Evolutionary conservation across 2,797 vertebrate species (phyloP).

Genomic region (Acomys russatus): DNA sequence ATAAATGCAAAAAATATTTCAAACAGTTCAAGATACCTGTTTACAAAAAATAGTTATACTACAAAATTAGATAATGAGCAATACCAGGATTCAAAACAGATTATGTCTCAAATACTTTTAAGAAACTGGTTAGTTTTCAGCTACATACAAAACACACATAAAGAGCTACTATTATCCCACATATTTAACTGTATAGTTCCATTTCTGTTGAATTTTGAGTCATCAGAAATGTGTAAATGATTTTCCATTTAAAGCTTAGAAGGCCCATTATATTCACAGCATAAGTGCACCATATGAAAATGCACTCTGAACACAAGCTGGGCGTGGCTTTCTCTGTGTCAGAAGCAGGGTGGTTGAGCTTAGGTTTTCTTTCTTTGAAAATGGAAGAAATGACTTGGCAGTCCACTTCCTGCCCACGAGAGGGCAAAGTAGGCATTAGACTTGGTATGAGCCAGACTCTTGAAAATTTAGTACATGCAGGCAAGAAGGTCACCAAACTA

Average conservation of each 20-base stretch:
- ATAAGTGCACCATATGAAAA: neutral
- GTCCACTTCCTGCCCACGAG: neutral
- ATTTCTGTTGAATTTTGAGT: conserved; percentile 19
- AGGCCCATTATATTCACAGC: neutral
- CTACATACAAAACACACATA: neutral
- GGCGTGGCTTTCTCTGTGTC: neutral
- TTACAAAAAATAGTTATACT: neutral
- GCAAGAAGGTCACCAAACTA: neutral
- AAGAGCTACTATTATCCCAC: neutral
- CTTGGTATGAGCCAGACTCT: neutral
- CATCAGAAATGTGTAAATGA: neutral
- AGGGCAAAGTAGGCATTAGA: neutral
- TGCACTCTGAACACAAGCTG: rapidly evolving
- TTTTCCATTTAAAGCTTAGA: neutral
- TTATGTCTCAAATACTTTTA: neutral
- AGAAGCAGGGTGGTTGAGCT: neutral
- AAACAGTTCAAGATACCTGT: neutral
- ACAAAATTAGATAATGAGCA: neutral
- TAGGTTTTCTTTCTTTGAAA: neutral
- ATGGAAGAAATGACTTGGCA: neutral
- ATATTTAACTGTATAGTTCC: neutral
- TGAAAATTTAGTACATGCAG: neutral
- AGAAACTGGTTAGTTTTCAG: neutral
- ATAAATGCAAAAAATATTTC: neutral
- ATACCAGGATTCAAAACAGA: conserved; percentile 35